Evolutionary conservation across 2,113 vertebrate genomes (phyloP), one percentile per base, ranked within the genome.

Genomic region (Nicator chloris): DNA sequence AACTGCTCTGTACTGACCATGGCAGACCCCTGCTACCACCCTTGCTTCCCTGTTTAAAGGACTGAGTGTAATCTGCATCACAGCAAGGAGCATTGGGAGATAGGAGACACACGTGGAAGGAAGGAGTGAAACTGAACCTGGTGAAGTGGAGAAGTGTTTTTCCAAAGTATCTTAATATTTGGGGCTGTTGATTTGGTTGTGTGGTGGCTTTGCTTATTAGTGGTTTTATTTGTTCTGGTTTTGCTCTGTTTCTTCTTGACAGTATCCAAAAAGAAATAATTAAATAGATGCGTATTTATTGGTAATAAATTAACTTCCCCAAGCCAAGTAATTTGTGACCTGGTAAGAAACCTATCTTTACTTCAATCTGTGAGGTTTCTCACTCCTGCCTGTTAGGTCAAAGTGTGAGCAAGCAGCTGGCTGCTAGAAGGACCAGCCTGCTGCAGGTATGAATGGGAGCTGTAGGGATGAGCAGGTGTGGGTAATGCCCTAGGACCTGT

Each of bases 341-440:
- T 31, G 6, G 19, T 42, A 42, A n/a, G 4, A 37, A 54, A 24
- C 35, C 4, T 30, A 9, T 40, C 21, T 71, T 75, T 57, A 49
- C 11, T 26, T 57, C 0, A 0, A 3, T 33, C 8, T 13, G 19
- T 16, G 40, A 65, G 11, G 18, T 90, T 90, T 90, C 4, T 81
- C 13, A 28, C 11, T 82, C 5, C 18, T 93, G 5, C 5, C 4
- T 1, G 1, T 20, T 78, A 85, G 5, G 4, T n/a, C 1, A 1
- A 50, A 50, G 8, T 13, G 4, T 51, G 13, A 73, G 6, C 2
- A 6, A 33, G 18, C 7, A 27, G 59, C 64, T 84, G 54, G 12
- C 14, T 50, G 8, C 22, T 37, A 19, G 16, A 3, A 69, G 20
- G 11, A 26, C 3, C 19, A 64, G 2, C 1, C 4, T 64, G 33